Base-by-base conservation (phyloP, 2,797 vertebrate genomes). In the Neosilurus hyrtlii region DNA sequence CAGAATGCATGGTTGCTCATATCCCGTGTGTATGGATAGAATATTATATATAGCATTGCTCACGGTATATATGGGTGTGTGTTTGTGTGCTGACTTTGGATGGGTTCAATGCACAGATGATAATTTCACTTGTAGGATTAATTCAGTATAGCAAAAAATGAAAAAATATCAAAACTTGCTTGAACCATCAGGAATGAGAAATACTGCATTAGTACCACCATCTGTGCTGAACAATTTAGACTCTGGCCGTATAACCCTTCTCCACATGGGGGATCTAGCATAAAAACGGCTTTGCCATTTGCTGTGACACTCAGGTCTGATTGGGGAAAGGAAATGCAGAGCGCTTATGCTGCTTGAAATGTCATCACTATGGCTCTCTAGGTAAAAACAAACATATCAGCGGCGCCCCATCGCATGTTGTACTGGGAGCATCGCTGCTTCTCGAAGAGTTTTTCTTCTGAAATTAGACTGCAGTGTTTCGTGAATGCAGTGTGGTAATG, bases 191-290 rank as follows among this genome's bases (percentile, higher is more conserved):
- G 4, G 18, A 4, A 18, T 10, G 24, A 59, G 26, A 37, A 26
- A 54, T 7, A 16, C 15, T 26, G n/a, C n/a, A 18, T 75, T 59
- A 75, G 49, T 26, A 11, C 49, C 26, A 15, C n/a, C 54, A 59
- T 57, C 54, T 75, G 54, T 35, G 26, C 51, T 22, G 54, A 75
- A 8, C 30, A 37, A 59, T 35, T 72, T 54, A 54, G 8, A 26
- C 43, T 52, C 12, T 24, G 70, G 7, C 70, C 24, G 12, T 51
- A 18, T 52, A 20, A 56, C 9, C 4, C 26, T 59, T 75, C 26
- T 59, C 72, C 54, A 59, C 54, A 57, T 59, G 72, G 54, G 26
- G 24, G 54, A 20, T 57, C 72, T 57, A 22, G 72, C 54, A 75
- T 30, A 22, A 57, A 75, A 59, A 75, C 10, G 72, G 10, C 18